Conservation (phyloP, 2,888 invertebrate genomes). For the Operophtera brumata region DNA sequence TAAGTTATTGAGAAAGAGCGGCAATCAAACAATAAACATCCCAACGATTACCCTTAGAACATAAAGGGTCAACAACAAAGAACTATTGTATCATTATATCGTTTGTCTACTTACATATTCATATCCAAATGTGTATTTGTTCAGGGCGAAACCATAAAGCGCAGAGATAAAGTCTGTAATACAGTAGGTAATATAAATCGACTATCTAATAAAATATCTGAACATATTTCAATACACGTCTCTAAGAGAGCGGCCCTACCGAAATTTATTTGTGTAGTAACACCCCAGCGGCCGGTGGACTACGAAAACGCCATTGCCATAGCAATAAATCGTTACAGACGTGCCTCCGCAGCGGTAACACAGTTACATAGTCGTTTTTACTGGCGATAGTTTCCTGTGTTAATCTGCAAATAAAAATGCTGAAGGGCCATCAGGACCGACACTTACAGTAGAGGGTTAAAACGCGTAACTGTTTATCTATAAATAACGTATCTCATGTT, state of each 20-base stretch:
- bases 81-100: slow-evolving; percentile 8
- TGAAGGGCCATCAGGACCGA: slow-evolving; percentile 33
- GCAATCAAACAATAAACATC: no score
- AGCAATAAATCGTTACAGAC: slow-evolving; percentile 66
- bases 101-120: slow-evolving; percentile 12
- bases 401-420: slow-evolving; percentile 49
- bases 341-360: slow-evolving; percentile 46
- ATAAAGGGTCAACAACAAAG: background rate
- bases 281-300: slow-evolving; percentile 56
- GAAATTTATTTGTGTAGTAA: slow-evolving; percentile 70
- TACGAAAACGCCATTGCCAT: slow-evolving; percentile 62
- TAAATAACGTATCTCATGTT: slow-evolving; percentile 19
- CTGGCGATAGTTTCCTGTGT: slow-evolving; percentile 58
- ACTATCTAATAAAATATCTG: slow-evolving; percentile 62
- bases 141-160: slow-evolving; percentile 32
- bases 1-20: no score
- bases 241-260: slow-evolving; percentile 55
- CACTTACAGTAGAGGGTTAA: slow-evolving; percentile 28
- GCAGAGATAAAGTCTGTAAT: slow-evolving; percentile 37
- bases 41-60: no score
- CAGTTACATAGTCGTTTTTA: slow-evolving; percentile 54
- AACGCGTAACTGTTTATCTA: slow-evolving; percentile 24
- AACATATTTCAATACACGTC: slow-evolving; percentile 63
- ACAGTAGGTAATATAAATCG: slow-evolving; percentile 46
- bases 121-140: slow-evolving; percentile 31